These are phyloP conservation scores for Psittacula echo DNA, from an alignment of 2,797 vertebrate species.

Conservation along the genomic window DNA sequence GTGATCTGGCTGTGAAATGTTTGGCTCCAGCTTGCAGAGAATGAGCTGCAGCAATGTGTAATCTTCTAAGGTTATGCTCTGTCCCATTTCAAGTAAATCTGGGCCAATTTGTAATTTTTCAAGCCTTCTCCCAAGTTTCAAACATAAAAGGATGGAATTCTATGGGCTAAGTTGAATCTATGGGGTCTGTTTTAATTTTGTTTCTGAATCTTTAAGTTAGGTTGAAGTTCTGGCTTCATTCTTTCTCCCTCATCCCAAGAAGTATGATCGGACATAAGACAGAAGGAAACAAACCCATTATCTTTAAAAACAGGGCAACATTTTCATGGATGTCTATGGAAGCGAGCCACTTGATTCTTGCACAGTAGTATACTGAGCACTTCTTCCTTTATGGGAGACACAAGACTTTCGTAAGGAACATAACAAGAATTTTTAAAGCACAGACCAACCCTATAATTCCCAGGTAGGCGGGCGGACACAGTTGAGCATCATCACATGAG, in stretches of 20 bases:
- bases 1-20: background rate
- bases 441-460: background rate
- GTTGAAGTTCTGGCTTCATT: background rate
- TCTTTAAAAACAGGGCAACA: background rate
- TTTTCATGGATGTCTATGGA: background rate
- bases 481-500: background rate
- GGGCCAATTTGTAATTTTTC: background rate
- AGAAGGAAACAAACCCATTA: background rate
- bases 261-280: background rate
- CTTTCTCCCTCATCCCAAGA: background rate
- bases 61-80: background rate
- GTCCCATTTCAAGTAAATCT: background rate
- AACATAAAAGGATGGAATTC: background rate
- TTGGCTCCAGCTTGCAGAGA: background rate
- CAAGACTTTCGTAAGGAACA: background rate
- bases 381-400: background rate
- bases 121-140: background rate
- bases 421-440: slow-evolving; percentile 29
- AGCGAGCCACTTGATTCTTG: background rate
- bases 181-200: too few species aligned
- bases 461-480: background rate
- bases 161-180: background rate
- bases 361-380: background rate
- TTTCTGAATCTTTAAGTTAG: background rate
- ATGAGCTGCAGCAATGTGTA: background rate